Evolutionary conservation across 2,888 invertebrate genomes (phyloP), one percentile per base, ranked within the genome.

Genomic region (Bombylius discolor): DNA sequence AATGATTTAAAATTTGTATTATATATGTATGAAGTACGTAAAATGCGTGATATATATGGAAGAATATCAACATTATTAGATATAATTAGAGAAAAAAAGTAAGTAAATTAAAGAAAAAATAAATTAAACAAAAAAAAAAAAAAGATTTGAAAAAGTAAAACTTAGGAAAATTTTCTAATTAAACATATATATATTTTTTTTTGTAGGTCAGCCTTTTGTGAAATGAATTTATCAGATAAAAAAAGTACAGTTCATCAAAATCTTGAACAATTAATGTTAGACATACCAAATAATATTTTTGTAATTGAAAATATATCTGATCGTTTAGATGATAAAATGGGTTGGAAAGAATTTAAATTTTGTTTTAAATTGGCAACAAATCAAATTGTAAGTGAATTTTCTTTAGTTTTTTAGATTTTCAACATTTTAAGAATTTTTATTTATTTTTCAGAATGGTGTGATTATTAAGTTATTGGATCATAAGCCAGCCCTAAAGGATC

Each of bases 321-420:
- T 59, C 80, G 80, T 23, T 73, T 83, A 60, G 83, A 83, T 64
- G 81, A 82, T 59, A 79, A 80, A 64, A 70, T 81, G 55, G 80
- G 80, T 58, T 80, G 80, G 79, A 76, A 78, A 56, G 80, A 81
- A 63, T 81, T 81, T 65, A 80, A 81, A 64, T 81, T 81, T 67
- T 80, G 79, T 63, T 79, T 81, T 62, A 81, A 80, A 71, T 73
- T 80, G 49, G 80, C 78, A 34, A 80, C 80, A 33, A 82, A 82
- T 60, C 83, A 83, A 79, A 80, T 83, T 63, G 84, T 83, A 72
- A 75, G 79, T 74, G 42, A 31, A n/a, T 51, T 55, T 50, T 47
- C 39, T 44, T 49, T 11, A 5, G 39, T 34, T 13, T 47, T 42
- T 23, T 31, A 9, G 9, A 50, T 36, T 50, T 31, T 36, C 6